Percentiles rank a stretch among this genome's conserved stretches.
phyloP scores from a whole-genome alignment of 2,113 vertebrate species.

The Physeter macrocephalus region DNA sequence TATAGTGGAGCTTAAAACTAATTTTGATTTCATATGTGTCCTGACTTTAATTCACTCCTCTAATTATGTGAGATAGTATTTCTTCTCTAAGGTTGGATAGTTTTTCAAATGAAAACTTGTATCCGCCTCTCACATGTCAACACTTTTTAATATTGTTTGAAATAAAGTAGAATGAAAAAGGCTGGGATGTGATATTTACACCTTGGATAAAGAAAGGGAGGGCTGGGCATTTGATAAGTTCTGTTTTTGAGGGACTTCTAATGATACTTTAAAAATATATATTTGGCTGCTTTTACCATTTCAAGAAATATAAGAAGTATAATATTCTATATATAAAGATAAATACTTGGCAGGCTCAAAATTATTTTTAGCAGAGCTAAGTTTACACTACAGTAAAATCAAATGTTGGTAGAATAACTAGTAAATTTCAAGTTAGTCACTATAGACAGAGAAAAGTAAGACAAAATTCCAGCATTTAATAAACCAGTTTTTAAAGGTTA shows the following conservation, averaged over 20 bases:
- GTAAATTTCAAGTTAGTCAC: not conserved
- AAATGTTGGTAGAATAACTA: not conserved
- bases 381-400: not conserved
- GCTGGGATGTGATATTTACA: slow-evolving; percentile 31
- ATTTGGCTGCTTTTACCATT: not conserved
- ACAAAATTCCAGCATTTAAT: not conserved
- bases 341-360: not conserved
- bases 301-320: not conserved
- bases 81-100: not conserved
- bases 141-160: slow-evolving; percentile 43
- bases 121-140: slow-evolving; percentile 20
- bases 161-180: slow-evolving; percentile 38
- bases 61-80: slow-evolving; percentile 39
- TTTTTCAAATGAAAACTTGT: slow-evolving; percentile 58
- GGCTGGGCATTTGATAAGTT: not conserved
- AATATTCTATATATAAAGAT: not conserved
- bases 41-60: not conserved
- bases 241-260: not conserved
- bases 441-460: not conserved
- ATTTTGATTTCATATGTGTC: not conserved
- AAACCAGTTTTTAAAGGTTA: not conserved
- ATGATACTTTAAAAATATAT: not conserved
- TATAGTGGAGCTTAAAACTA: not conserved
- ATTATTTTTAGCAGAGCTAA: not conserved
- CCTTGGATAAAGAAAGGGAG: not conserved